Conservation (phyloP, 1,140 invertebrate species). For the Hermetia illucens region DNA sequence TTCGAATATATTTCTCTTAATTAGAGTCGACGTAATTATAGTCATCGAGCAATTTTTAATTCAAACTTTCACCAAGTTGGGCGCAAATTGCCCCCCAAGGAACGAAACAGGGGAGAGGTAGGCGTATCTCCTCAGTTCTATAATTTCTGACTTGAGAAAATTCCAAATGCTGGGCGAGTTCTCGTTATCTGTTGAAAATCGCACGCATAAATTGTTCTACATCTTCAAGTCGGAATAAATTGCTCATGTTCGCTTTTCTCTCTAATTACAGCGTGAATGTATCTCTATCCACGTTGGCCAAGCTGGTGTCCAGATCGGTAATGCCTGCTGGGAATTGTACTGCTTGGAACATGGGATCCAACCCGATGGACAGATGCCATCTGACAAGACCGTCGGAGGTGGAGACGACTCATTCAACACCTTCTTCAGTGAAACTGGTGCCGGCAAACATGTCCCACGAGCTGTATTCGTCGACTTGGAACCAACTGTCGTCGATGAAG, state of each 20-base stretch:
- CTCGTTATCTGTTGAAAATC: no score
- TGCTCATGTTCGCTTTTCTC: conserved; percentile 1
- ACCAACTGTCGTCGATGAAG: conserved; percentile 74
- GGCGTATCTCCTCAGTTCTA: background rate
- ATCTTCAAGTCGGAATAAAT: conserved; percentile 1
- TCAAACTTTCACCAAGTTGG: no score
- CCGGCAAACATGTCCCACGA: conserved; percentile 73
- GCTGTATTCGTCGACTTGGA: conserved; percentile 80
- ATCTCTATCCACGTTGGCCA: conserved; percentile 61
- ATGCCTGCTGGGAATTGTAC: conserved; percentile 48
- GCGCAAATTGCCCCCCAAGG: no score
- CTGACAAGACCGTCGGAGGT: conserved; percentile 51
- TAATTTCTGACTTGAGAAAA: background rate
- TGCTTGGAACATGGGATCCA: conserved; percentile 67
- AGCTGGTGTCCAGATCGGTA: conserved; percentile 61
- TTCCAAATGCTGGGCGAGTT: no score
- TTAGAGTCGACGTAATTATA: no score
- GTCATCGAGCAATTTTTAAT: no score
- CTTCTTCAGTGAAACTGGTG: conserved; percentile 77
- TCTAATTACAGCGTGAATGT: conserved; percentile 38
- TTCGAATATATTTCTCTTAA: no score
- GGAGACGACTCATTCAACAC: conserved; percentile 70
- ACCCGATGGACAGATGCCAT: conserved; percentile 57
- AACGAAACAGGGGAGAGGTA: no score
- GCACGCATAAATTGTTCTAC: no score